Percentiles rank a stretch among this genome's conserved stretches.
Evolutionary conservation across 92 coral and sea anemone species (phyloP).

Genomic region (Heteractis magnifica): DNA sequence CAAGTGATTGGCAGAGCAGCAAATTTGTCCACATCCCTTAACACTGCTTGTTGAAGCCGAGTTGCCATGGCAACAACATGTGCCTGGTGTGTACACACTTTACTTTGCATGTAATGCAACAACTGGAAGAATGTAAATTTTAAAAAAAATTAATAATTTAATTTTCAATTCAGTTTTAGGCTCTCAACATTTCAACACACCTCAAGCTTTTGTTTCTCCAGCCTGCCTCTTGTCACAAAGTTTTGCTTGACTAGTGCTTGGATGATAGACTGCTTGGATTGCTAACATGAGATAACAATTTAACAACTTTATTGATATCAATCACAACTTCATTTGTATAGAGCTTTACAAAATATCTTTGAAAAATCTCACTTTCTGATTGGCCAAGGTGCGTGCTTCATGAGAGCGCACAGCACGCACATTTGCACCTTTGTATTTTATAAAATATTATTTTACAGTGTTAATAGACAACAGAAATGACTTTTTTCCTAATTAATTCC

Average conservation of each 20-base stretch:
- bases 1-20: slow-evolving; percentile 77
- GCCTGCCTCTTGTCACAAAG: slow-evolving; percentile 67
- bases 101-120: slow-evolving; percentile 74
- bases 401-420: no score
- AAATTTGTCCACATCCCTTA: slow-evolving; percentile 79
- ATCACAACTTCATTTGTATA: no score
- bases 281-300: slow-evolving; percentile 39
- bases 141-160: not conserved
- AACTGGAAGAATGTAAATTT: slow-evolving; percentile 42
- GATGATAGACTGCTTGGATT: slow-evolving; percentile 85
- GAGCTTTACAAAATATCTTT: no score
- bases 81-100: slow-evolving; percentile 79
- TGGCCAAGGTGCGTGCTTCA: no score
- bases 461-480: not conserved
- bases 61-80: slow-evolving; percentile 77
- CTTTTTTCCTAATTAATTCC: not conserved
- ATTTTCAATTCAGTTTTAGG: no score
- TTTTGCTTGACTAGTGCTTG: slow-evolving; percentile 93
- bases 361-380: no score
- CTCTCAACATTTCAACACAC: slow-evolving; percentile 25
- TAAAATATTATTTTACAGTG: not conserved
- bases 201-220: slow-evolving; percentile 85
- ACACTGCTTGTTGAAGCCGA: slow-evolving; percentile 62
- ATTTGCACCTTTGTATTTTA: no score
- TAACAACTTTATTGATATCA: no score